These are phyloP conservation scores for Ganaspis sp. DNA, from an alignment of 1,140 invertebrate species.

Conservation along the genomic window DNA sequence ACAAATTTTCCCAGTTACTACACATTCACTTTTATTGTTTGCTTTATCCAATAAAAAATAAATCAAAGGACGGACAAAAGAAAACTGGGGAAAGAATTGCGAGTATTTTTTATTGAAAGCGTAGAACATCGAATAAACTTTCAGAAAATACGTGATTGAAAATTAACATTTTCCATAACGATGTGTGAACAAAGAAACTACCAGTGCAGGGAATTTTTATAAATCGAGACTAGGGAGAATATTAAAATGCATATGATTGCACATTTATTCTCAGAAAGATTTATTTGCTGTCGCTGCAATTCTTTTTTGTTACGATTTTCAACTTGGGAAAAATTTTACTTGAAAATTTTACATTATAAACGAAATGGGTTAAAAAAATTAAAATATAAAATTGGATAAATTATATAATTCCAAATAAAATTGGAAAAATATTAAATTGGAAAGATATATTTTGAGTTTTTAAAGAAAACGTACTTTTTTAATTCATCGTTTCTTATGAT, in stretches of 20 bases:
- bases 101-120: background rate
- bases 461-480: too few relatives aligned
- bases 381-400: too few relatives aligned
- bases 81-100: background rate
- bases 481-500: background rate
- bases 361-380: too few relatives aligned
- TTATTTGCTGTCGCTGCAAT: conserved; percentile 6
- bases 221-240: conserved; percentile 10
- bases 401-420: too few relatives aligned
- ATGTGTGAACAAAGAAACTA: conserved; percentile 1
- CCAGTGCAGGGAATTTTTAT: background rate
- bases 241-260: conserved; percentile 11
- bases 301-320: background rate
- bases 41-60: background rate
- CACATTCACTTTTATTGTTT: background rate
- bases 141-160: background rate
- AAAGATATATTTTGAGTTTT: too few relatives aligned
- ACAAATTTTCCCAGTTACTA: conserved; percentile 5
- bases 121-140: background rate
- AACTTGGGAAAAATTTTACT: background rate
- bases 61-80: background rate
- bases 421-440: too few relatives aligned
- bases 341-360: too few relatives aligned
- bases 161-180: background rate
- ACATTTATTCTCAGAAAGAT: background rate